Evolutionary conservation across 2,888 invertebrate species (phyloP).

Genomic region (Calliphora vomitoria): DNA sequence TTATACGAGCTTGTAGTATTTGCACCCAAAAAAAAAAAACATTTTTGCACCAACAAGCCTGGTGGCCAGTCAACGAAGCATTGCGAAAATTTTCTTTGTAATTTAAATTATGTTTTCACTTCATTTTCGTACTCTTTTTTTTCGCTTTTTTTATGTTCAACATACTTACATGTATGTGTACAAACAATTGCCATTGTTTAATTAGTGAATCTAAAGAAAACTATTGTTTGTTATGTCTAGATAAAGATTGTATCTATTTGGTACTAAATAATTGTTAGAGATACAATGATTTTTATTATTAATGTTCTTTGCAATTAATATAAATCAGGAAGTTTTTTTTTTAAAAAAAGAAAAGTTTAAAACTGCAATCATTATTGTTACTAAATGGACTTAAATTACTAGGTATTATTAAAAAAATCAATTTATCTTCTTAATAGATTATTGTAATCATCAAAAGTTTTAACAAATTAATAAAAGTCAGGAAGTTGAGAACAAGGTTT

Average conservation of each 20-base stretch:
- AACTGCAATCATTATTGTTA: conserved; percentile 13
- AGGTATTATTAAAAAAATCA: not conserved
- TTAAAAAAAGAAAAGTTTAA: not conserved
- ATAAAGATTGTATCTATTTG: conserved; percentile 17
- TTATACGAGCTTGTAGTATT: conserved; percentile 65
- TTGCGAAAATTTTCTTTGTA: conserved; percentile 63
- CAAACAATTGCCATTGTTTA: conserved; percentile 38
- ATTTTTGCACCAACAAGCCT: conserved; percentile 60
- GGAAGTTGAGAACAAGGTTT: too few relatives aligned
- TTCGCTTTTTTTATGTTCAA: conserved; percentile 14
- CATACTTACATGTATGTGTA: not conserved
- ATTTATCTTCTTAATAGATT: not conserved
- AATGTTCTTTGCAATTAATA: not conserved
- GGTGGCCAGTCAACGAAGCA: conserved; percentile 75
- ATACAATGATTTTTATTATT: conserved; percentile 2
- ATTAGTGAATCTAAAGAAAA: conserved; percentile 20
- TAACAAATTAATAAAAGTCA: too few relatives aligned
- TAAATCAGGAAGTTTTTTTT: conserved; percentile 14
- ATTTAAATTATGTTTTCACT: conserved; percentile 72
- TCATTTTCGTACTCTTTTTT: conserved; percentile 33
- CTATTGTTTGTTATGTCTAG: conserved; percentile 17
- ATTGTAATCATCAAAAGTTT: too few relatives aligned
- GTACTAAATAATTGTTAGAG: not conserved
- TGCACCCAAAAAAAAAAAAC: conserved; percentile 44
- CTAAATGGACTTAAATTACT: conserved; percentile 31